Base-by-base conservation (phyloP, 2,113 vertebrate genomes). In the Nyctereutes procyonoides region DNA sequence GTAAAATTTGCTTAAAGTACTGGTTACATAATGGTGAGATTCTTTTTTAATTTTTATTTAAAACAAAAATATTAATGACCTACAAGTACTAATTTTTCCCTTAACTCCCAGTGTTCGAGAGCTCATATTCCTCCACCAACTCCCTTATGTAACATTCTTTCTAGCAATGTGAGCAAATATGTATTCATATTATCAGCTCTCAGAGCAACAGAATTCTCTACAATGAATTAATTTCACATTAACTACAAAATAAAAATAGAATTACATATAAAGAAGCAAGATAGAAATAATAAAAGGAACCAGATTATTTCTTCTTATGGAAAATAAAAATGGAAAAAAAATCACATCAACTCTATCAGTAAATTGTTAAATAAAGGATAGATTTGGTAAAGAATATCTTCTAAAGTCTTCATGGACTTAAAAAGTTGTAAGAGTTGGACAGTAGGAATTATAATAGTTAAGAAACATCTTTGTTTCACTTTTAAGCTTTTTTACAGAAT, bases 381-480 rank as follows among this genome's bases (percentile, higher is more conserved):
- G 5, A 73, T 58, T 62, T 79, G 69, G 30, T 28, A 80, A 97
- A 93, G 26, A 97, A 26, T 51, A 65, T 62, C 55, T 92, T 83
- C 67, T 55, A n/a, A 95, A 92, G 85, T 89, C 79, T 97, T 95
- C 53, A 63, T 30, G 32, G 56, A 65, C 55, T 95, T 88, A 71
- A 88, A 90, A 86, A 87, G 48, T 80, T 74, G 81, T 17, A 91
- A 86, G 43, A 95, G 4, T 30, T 84, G 20, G 53, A 56, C n/a
- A 79, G 81, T n/a, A 92, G 63, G 93, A 38, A 92, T 60, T 63
- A 58, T 67, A 93, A 84, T 32, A 81, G 60, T 81, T 92, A 79
- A 93, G 79, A 95, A 93, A 86, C n/a, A 91, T 94, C 55, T 97
- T 97, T 88, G 85, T 98, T 97, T 98, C 97, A 95, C 90, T 98